Base-by-base conservation (phyloP, 1,140 invertebrate species). In the Protaetia brevitarsis region DNA sequence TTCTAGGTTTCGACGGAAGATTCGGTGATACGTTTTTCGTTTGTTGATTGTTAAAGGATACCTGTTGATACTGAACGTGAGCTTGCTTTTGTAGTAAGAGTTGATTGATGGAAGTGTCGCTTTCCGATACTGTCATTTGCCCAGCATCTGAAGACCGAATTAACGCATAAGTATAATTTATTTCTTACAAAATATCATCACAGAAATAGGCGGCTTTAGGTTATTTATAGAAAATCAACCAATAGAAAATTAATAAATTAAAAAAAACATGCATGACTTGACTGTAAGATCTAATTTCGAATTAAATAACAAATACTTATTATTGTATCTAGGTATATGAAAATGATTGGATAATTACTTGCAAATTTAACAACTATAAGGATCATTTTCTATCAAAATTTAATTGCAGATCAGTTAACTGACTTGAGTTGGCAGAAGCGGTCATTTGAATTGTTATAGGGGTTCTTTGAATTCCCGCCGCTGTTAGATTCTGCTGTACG, bases 341-440 rank as follows among this genome's bases (percentile, higher is more conserved):
- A 66, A 59, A 34, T 64, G 29, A 64, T 51, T 51, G 41, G 16
- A 58, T 67, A 29, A 58, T 64, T 64, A 64, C 41, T 56, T 64
- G 19, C 13, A n/a, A 29, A 31, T 45, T 21, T 64, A 63, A 63
- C 23, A 58, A 64, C 27, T 59, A 64, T 51, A 66, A 64, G n/a
- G 56, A 57, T 72, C 62, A 70, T 57, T 69, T 72, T 69, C 64
- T 58, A 70, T 75, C 67, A 64, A 73, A 59, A 66, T 75, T 70
- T 64, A 75, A 71, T 66, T 74, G 71, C 65, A 77, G 68, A 72
- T 76, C 71, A 62, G 45, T 70, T 68, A 68, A 78, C 80, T 82
- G 75, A 87, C 85, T 82, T 80, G 85, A 81, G 66, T 85, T 83
- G 45, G 85, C 81, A 51, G 84, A 79, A 65, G 85, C 81, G n/a